Base-by-base conservation (phyloP, 2,888 invertebrate species). In the Eupeodes latifasciatus region DNA sequence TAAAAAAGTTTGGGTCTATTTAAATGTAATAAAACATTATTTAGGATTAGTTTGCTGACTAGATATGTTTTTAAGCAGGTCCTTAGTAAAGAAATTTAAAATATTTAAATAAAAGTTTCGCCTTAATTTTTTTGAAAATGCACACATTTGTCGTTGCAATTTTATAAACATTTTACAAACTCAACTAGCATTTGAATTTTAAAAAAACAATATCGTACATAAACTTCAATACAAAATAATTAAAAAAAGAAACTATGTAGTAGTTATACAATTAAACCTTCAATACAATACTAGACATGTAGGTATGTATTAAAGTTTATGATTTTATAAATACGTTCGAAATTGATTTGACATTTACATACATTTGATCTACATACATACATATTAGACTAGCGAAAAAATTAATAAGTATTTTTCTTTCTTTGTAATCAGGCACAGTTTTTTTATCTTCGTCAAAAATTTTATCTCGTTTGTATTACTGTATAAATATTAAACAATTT, bases 151-250 rank as follows among this genome's bases (percentile, higher is more conserved):
- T 16, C 51, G 51, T 51, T 34, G 16, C 1, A 40, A 40, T 62
- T 11, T 14, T 27, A 6, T 4, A 59, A 59, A 27, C 27, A 27
- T 27, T 57, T 11, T 11, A 27, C 4, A 57, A 40, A 40, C 12
- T 9, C 12, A 34, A 62, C 11, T 40, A 14, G 5, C 2, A 6
- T 16, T 62, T 40, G 11, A 10, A 61, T 61, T 12, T 40, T 1
- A 75, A 75, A 80, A 80, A 84, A 49, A 36, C 62, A 40, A 71
- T 19, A 19, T 74, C 74, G 61, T 81, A 86, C 85, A 82, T 74
- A 9, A 1, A 47, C 19, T 19, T 81, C 74, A 81, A 78, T 86
- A 79, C 81, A 78, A 75, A 79, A 86, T 75, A 79, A 82, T 82
- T 49, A 10, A 44, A 69, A 47, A 59, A 55, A 44, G 7, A 47